phyloP scores from a whole-genome alignment of 2,113 vertebrate species.

The Phoxinus phoxinus region DNA sequence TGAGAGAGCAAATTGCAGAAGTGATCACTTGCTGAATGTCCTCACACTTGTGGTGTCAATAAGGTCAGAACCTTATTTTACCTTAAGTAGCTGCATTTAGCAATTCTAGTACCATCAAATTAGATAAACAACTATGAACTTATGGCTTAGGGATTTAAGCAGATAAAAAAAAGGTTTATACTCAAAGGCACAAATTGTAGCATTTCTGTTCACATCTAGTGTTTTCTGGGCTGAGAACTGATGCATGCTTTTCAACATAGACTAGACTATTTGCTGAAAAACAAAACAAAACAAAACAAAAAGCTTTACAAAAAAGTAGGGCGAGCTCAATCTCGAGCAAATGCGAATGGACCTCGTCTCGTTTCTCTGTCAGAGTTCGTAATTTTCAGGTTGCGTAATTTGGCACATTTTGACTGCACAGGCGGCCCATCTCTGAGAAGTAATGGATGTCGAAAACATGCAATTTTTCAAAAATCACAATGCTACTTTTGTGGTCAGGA shows the following conservation, averaged over 20 bases:
- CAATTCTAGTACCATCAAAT: background rate
- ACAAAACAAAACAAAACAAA: constrained; percentile 44
- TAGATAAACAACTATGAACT: background rate
- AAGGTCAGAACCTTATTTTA: too few species aligned
- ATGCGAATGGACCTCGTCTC: background rate
- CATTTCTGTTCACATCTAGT: background rate
- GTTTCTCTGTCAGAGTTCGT: constrained; percentile 22
- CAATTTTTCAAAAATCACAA: constrained; percentile 35
- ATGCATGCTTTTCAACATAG: constrained; percentile 30
- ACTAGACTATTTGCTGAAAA: constrained; percentile 56
- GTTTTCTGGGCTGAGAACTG: constrained; percentile 43
- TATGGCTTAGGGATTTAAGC: background rate
- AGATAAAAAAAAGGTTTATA: background rate
- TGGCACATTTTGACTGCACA: constrained; percentile 41
- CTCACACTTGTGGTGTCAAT: background rate
- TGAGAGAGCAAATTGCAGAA: background rate
- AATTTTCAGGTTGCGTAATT: constrained; percentile 48
- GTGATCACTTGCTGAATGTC: background rate
- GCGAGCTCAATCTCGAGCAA: constrained; percentile 43
- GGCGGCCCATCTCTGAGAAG: constrained; percentile 24
- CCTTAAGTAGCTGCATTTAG: background rate
- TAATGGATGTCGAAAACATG: constrained; percentile 42
- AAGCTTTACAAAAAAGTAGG: constrained; percentile 37
- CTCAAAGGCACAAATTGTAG: background rate
- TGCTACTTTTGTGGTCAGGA: background rate